Evolutionary conservation across 2,797 vertebrate species (phyloP).

Genomic region (Petrocephalus sullivani): DNA sequence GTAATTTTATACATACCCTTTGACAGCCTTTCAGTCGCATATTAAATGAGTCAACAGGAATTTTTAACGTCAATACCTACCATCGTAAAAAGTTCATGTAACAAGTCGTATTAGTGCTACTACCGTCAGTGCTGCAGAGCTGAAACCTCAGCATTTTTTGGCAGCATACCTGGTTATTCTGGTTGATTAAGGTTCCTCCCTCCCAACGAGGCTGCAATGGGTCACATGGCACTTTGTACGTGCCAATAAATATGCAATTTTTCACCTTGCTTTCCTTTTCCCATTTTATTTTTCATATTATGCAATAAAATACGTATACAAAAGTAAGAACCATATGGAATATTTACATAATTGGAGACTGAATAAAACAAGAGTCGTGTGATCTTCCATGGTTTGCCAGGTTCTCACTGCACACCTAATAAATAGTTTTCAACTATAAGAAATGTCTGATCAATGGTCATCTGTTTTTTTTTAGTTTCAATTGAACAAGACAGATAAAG

Average conservation of each 20-base stretch:
- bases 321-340: background rate
- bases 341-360: background rate
- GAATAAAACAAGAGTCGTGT: background rate
- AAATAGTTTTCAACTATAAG: background rate
- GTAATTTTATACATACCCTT: background rate
- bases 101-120: background rate
- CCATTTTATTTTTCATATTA: background rate
- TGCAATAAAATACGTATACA: background rate
- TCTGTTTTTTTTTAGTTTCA: background rate
- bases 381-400: background rate
- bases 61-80: background rate
- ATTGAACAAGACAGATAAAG: background rate
- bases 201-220: background rate
- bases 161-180: background rate
- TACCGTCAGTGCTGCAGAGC: background rate
- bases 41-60: background rate
- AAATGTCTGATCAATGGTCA: background rate
- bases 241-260: background rate
- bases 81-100: background rate
- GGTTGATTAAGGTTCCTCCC: background rate
- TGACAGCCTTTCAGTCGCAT: background rate
- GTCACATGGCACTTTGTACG: background rate
- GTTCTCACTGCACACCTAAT: background rate
- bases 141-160: background rate
- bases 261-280: background rate